Evolutionary conservation across 2,888 invertebrate genomes (phyloP).

Genomic region (Urechis unicinctus): DNA sequence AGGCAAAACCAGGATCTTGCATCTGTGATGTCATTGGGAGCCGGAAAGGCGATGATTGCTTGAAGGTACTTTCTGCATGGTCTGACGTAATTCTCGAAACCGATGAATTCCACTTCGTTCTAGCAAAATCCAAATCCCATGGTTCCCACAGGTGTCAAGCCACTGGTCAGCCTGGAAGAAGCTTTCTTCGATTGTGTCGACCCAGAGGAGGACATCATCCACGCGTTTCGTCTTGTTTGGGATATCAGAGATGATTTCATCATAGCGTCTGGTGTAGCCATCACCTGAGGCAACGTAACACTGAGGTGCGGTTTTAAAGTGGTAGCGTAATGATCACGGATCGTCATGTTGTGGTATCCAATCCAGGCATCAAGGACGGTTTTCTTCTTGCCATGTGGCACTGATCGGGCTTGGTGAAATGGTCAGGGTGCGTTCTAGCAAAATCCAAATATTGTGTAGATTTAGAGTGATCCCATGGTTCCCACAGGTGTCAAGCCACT

Average conservation of each 20-base stretch:
- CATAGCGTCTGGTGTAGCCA: conserved; percentile 8
- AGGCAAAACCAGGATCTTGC: conserved; percentile 1
- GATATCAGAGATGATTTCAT: conserved; percentile 26
- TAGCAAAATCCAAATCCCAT: conserved; percentile 24
- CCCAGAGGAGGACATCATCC: conserved; percentile 23
- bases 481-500: conserved; percentile 20
- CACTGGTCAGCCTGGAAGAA: conserved; percentile 22
- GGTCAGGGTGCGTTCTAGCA: conserved; percentile 22
- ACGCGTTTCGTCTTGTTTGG: conserved; percentile 28
- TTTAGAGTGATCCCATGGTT: conserved; percentile 25
- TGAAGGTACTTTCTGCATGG: conserved; percentile 11
- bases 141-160: conserved; percentile 14
- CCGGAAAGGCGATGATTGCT: neutral
- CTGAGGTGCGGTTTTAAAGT: conserved; percentile 18
- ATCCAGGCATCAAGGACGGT: conserved; percentile 21
- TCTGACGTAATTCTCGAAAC: conserved; percentile 21
- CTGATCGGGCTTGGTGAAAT: conserved; percentile 22
- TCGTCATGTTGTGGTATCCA: too few species aligned
- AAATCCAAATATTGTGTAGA: too few species aligned
- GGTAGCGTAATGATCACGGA: too few species aligned
- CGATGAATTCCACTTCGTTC: conserved; percentile 23
- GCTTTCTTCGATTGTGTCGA: conserved; percentile 18
- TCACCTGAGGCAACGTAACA: conserved; percentile 16
- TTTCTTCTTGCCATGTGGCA: conserved; percentile 21
- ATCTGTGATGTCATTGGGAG: neutral